Conservation (phyloP, 2,113 vertebrate genomes). For the Cebus imitator region DNA sequence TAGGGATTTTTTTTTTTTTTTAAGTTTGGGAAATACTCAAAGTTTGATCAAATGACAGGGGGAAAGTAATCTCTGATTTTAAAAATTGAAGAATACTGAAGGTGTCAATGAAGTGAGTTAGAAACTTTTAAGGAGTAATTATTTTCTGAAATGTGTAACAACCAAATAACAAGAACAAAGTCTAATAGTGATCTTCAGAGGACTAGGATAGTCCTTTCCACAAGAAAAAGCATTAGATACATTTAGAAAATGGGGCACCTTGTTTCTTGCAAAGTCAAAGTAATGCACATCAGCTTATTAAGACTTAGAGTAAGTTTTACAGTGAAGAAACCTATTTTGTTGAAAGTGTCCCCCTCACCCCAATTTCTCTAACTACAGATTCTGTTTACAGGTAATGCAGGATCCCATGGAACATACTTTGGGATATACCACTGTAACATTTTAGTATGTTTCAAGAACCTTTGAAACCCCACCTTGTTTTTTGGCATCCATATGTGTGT, state of each 20-base stretch:
- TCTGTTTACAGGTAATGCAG: neutral
- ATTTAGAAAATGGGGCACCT: neutral
- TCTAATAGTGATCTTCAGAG: neutral
- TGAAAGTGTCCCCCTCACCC: neutral
- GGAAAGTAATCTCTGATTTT: neutral
- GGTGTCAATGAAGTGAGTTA: neutral
- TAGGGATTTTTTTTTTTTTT: neutral
- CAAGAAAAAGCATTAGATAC: neutral
- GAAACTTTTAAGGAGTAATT: neutral
- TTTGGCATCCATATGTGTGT: neutral
- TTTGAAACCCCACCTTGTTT: neutral
- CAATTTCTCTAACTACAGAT: neutral
- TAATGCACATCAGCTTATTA: neutral
- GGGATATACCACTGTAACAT: neutral
- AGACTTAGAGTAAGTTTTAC: neutral
- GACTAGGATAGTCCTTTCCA: neutral
- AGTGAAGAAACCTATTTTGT: neutral
- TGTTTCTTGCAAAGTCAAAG: neutral
- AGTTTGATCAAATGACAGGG: neutral
- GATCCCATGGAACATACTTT: neutral
- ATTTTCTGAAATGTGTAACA: neutral
- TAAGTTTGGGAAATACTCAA: constrained; percentile 52
- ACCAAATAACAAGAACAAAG: neutral
- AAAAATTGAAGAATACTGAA: neutral
- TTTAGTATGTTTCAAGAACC: neutral